Conservation (phyloP, 2,797 vertebrate genomes). For the Paratrypauchen microcephalus region DNA sequence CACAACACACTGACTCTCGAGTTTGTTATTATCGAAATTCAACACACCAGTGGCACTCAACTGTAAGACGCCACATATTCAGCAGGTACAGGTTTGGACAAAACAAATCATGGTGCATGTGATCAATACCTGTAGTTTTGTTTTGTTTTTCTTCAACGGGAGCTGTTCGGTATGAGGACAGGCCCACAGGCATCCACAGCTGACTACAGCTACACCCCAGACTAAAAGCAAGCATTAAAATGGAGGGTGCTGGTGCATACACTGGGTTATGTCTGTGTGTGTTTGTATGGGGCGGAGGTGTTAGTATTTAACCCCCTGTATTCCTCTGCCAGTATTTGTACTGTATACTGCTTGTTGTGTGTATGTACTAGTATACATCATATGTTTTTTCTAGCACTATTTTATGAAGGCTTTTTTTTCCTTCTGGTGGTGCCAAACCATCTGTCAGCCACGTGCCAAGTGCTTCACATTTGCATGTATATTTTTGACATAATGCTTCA, state of each 20-base stretch:
- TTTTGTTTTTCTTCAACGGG: conserved; percentile 48
- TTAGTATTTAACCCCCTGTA: conserved; percentile 54
- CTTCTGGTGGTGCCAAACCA: background rate
- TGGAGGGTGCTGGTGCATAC: conserved; percentile 55
- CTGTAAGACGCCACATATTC: background rate
- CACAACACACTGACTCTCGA: no score
- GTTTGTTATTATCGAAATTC: background rate
- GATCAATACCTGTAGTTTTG: conserved; percentile 47
- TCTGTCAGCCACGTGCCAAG: background rate
- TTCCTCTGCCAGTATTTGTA: conserved; percentile 22
- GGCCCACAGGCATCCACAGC: conserved; percentile 60
- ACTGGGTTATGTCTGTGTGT: conserved; percentile 49
- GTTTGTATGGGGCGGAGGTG: conserved; percentile 51
- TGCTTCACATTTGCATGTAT: background rate
- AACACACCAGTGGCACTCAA: background rate
- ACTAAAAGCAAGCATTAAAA: conserved; percentile 74
- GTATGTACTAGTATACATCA: background rate
- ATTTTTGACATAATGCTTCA: background rate
- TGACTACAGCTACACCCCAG: conserved; percentile 62
- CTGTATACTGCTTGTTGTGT: background rate
- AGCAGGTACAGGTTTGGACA: background rate
- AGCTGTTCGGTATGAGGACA: conserved; percentile 11
- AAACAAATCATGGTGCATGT: conserved; percentile 53
- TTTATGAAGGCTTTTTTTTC: background rate
- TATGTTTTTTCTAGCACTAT: background rate